phyloP scores from a whole-genome alignment of 2,113 vertebrate species.

The Recurvirostra avosetta region DNA sequence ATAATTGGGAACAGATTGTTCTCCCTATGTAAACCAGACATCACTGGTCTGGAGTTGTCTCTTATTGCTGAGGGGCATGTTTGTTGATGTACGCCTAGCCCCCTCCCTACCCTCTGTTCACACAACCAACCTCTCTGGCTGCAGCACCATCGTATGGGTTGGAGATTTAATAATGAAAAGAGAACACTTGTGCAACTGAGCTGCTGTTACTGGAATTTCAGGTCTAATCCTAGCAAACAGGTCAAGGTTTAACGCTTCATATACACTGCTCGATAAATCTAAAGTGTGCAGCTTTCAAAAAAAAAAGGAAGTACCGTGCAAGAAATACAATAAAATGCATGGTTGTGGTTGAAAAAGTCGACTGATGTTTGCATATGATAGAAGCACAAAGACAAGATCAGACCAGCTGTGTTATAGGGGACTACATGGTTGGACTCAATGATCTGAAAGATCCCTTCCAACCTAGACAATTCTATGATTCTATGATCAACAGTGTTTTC shows the following conservation, averaged over 20 bases:
- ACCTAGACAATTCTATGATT: too few relatives aligned
- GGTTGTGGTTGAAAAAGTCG: background rate
- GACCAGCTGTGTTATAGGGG: background rate
- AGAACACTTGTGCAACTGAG: background rate
- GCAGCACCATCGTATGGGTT: background rate
- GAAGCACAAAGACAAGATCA: background rate
- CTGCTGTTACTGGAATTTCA: conserved; percentile 22
- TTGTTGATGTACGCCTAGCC: background rate
- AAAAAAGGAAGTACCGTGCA: background rate
- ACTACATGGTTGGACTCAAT: background rate
- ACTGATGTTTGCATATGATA: background rate
- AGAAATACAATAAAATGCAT: background rate
- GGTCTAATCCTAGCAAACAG: background rate
- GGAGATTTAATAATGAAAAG: background rate
- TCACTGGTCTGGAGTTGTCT: background rate
- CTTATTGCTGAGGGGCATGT: background rate
- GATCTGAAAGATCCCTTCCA: too few relatives aligned
- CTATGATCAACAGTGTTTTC: background rate
- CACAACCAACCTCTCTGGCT: background rate
- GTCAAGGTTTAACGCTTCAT: conserved; percentile 18
- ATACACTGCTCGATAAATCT: background rate
- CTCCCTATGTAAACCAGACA: background rate
- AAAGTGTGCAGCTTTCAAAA: background rate
- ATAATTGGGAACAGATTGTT: conserved; percentile 17
- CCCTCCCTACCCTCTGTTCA: background rate